Evolutionary conservation across 2,113 vertebrate species (phyloP).

Genomic region (Okapia johnstoni): DNA sequence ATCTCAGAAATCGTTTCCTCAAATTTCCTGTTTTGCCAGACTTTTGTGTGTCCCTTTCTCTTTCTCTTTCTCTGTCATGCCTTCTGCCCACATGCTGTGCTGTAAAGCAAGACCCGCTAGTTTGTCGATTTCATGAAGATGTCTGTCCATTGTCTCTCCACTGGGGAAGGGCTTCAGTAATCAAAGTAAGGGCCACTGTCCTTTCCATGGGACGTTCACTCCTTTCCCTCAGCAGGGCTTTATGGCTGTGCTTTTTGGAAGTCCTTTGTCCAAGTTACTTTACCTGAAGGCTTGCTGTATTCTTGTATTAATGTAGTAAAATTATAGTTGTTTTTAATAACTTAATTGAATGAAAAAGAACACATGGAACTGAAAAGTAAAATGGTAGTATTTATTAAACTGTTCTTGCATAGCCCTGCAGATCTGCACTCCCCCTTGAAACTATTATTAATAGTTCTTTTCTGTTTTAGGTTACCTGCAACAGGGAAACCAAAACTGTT

Average conservation of each 20-base stretch:
- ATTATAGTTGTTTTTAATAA: constrained; percentile 67
- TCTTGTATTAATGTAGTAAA: constrained; percentile 20
- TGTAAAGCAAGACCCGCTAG: neutral
- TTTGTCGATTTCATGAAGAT: neutral
- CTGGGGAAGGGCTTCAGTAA: neutral
- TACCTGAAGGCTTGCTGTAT: constrained; percentile 51
- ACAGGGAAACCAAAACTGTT: neutral
- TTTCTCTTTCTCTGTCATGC: constrained; percentile 2
- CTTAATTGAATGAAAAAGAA: constrained; percentile 36
- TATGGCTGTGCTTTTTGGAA: neutral
- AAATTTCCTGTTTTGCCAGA: constrained; percentile 77
- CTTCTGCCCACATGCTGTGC: constrained; percentile 8
- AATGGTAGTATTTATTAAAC: constrained; percentile 29
- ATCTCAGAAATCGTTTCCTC: constrained; percentile 80
- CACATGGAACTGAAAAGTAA: neutral
- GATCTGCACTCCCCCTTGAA: neutral
- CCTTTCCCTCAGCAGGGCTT: constrained; percentile 47
- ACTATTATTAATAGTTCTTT: neutral
- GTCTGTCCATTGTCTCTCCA: neutral
- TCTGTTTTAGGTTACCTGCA: neutral
- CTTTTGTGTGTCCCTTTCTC: constrained; percentile 49
- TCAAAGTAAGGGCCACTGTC: constrained; percentile 18
- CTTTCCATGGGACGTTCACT: constrained; percentile 35
- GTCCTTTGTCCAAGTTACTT: constrained; percentile 37
- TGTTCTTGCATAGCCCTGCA: neutral